Percentiles rank a stretch among this genome's conserved stretches.
Conservation (phyloP, 2,113 vertebrate species). For the Ptilonorhynchus violaceus region DNA sequence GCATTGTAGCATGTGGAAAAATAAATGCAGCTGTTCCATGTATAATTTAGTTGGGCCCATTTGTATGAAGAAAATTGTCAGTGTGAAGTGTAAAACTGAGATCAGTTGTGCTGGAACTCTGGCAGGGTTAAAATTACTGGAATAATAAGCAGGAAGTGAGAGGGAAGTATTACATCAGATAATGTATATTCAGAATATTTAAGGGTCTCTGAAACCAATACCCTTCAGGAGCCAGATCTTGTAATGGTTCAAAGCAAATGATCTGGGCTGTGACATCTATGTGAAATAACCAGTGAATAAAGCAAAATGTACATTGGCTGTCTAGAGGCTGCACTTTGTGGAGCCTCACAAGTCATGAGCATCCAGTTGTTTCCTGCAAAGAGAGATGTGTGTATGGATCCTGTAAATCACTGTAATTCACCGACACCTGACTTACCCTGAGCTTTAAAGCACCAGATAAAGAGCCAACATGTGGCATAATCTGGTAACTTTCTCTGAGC, state of each 20-base stretch:
- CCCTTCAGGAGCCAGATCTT: not conserved
- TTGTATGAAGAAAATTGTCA: not conserved
- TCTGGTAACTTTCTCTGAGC: not conserved
- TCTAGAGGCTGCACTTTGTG: not conserved
- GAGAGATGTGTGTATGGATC: not conserved
- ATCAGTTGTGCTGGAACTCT: not conserved
- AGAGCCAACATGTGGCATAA: not conserved
- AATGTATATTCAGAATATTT: not conserved
- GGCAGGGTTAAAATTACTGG: not conserved
- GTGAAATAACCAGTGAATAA: not conserved
- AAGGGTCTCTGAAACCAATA: not conserved
- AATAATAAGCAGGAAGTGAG: not conserved
- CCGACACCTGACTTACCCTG: not conserved
- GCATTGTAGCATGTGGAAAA: not conserved
- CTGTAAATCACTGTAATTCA: not conserved
- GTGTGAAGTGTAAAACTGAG: not conserved
- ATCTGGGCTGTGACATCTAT: not conserved
- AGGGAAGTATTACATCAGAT: not conserved
- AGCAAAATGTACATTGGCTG: not conserved
- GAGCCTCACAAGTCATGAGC: not conserved
- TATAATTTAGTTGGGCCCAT: not conserved
- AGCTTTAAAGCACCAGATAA: not conserved
- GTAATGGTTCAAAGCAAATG: not conserved
- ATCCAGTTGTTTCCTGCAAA: not conserved
- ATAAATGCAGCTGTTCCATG: not conserved